Conservation (phyloP, 2,888 invertebrate species). For the Mesochorus sp. region DNA sequence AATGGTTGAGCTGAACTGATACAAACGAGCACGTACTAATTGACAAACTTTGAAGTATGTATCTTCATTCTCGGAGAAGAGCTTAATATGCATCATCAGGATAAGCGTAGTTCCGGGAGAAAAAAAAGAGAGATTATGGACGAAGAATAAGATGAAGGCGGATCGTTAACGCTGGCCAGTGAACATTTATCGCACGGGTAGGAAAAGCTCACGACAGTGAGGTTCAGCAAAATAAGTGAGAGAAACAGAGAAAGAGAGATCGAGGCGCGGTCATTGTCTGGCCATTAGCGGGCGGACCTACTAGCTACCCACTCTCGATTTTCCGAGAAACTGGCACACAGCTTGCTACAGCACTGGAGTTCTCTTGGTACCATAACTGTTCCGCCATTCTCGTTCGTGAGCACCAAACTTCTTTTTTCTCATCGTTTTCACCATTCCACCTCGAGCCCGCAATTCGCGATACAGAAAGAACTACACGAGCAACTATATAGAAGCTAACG, state of each 20-base stretch:
- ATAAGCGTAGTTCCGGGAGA: neutral
- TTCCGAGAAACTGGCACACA: conserved; percentile 20
- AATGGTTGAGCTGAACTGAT: too few species aligned
- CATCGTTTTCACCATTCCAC: neutral
- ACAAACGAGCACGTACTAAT: conserved; percentile 1
- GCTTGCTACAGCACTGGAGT: conserved; percentile 22
- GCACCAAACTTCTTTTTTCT: conserved; percentile 19
- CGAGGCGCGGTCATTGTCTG: conserved; percentile 68
- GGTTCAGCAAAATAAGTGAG: conserved; percentile 7
- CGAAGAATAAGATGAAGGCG: conserved; percentile 41
- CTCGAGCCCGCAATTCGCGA: neutral
- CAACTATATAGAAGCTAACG: neutral
- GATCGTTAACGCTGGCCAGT: conserved; percentile 57
- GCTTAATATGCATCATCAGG: conserved; percentile 22
- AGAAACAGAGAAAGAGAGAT: neutral
- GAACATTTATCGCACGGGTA: conserved; percentile 44
- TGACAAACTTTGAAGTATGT: conserved; percentile 17
- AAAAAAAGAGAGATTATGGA: neutral
- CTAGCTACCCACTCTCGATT: conserved; percentile 19
- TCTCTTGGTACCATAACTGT: conserved; percentile 16
- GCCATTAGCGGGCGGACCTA: conserved; percentile 70
- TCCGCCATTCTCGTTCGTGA: conserved; percentile 5
- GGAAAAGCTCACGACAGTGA: conserved; percentile 53
- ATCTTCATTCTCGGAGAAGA: neutral
- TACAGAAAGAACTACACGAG: neutral